Evolutionary conservation across 2,797 vertebrate species (phyloP), one percentile per base, ranked within the genome.

Genomic region (Schizothorax lantsangensis): DNA sequence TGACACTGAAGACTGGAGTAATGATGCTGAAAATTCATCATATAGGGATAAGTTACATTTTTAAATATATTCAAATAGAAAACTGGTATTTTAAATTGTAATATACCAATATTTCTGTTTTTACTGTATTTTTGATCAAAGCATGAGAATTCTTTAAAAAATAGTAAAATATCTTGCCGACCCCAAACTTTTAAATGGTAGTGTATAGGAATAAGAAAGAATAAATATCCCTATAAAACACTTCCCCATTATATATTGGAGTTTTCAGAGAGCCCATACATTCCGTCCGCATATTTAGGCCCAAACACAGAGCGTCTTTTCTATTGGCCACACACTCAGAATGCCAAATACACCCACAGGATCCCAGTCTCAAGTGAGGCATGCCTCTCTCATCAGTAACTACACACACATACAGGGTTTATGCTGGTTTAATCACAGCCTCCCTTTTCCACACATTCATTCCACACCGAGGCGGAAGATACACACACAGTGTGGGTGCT

Each of bases 271-370:
- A 49, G 84, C 33, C 79, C 74, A 82, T 64, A 62, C 74, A 85
- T 47, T 33, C 74, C 75, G 40, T 87, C 38, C 68, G 47, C 52
- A 62, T 74, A 81, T 78, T 66, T 64, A 49, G 30, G 38, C 66
- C 45, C 11, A 80, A 88, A 86, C 74, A 91, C 89, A 90, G 88
- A 88, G 89, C 40, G n/a, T 57, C 85, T 90, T 89, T 89, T 89
- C 84, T 89, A 85, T 77, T 17, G 88, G 81, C 87, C 87, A 90
- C 88, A 90, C 88, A 90, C 81, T 79, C 82, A 69, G 69, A 64
- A 83, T 85, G 86, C 82, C 77, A 33, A 81, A 81, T 62, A 57
- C 80, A 38, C 79, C 85, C 87, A 62, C 85, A 85, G 82, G 85
- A 87, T 68, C 75, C 64, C 73, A 45, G 30, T 86, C 74, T 73